Percentiles rank a stretch among this genome's conserved stretches.
Conservation (phyloP, 2,113 vertebrate species). For the Paramormyrops kingsleyae region DNA sequence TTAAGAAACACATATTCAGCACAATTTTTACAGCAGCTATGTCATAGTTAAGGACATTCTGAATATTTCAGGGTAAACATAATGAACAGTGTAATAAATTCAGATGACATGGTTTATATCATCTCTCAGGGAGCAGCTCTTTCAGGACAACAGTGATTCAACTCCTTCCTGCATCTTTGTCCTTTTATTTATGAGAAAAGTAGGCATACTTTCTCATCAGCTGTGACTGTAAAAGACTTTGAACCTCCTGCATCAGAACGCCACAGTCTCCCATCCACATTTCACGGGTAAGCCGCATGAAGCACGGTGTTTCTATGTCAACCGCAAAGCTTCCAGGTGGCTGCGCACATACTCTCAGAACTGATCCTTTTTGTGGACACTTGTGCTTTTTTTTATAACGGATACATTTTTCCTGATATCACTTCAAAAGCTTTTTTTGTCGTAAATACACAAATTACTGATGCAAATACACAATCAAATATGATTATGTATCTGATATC, state of each 20-base stretch:
- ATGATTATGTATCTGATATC: background rate
- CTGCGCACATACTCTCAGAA: background rate
- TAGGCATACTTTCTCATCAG: background rate
- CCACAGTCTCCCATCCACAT: background rate
- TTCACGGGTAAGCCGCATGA: background rate
- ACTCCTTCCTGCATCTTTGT: background rate
- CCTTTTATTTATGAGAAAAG: background rate
- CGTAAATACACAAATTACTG: background rate
- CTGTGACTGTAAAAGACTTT: background rate
- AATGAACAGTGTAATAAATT: conserved; percentile 8
- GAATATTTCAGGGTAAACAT: background rate
- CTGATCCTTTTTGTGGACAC: background rate
- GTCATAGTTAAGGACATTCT: background rate
- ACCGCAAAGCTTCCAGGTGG: background rate
- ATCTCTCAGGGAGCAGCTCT: background rate
- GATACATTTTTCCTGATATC: background rate
- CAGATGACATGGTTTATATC: background rate
- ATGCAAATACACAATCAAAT: background rate
- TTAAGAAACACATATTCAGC: conserved; percentile 6
- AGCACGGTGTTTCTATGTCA: background rate
- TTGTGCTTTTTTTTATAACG: background rate
- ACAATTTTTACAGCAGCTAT: background rate
- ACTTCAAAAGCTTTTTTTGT: background rate
- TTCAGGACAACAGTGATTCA: background rate
- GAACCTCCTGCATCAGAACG: background rate